Base-by-base conservation (phyloP, 2,113 vertebrate genomes). In the Rhegmatorhina hoffmannsi region DNA sequence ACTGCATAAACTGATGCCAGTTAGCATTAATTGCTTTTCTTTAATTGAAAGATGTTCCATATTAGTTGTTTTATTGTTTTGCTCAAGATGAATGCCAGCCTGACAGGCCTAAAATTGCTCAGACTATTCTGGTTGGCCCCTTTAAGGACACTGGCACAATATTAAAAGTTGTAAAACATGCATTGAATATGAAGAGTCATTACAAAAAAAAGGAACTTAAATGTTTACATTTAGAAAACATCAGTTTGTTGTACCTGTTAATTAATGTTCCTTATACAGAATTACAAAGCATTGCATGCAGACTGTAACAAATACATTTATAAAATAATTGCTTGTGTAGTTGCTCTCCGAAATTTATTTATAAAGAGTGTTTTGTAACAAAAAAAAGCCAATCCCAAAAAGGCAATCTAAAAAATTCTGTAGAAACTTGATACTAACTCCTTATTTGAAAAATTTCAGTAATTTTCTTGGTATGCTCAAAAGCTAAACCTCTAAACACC, bases 11-110 rank as follows among this genome's bases (percentile, higher is more conserved):
- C 17, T 68, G 34, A 69, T 25, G 26, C 19, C 73, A 36, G 66
- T 50, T 40, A 66, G 24, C 72, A 82, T 38, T 52, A 55, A 85
- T 59, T 67, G 67, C 12, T 78, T 76, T 70, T 25, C 50, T 67
- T 91, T 43, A 82, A 85, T 14, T 52, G 77, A 84, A 82, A 53
- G 15, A 33, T 47, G 52, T 50, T 19, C 20, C 20, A 1, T n/a
- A 84, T 69, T 36, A 86, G n/a, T 36, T 74, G 20, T 58, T 90
- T 60, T 25, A 70, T 69, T 90, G 52, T 63, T 78, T 84, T 70
- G n/a, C 70, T 78, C 44, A 36, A 40, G 36, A 86, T 21, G 11
- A 88, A 83, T 46, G 50, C 7, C 49, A 83, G 24, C 6, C 40
- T 33, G 34, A 83, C 4, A 25, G 24, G 36, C 21, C 50, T 60